Percentiles rank a stretch among this genome's conserved stretches.
These are phyloP conservation scores for Lissocephala sabroskyi DNA, from an alignment of 2,888 invertebrate species.

Conservation along the genomic window DNA sequence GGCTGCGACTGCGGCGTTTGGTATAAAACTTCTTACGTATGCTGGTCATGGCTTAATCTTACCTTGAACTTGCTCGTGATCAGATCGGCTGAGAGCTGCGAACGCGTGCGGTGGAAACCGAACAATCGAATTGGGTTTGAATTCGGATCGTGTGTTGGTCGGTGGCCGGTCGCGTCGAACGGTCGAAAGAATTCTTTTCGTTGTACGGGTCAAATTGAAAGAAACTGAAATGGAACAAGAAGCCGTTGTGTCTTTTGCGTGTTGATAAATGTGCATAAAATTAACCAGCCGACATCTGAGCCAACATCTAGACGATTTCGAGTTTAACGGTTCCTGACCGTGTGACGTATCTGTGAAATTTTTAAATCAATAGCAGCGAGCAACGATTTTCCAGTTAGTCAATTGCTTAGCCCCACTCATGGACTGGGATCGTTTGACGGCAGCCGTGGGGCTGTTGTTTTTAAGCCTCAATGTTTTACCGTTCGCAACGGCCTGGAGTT, in stretches of 20 bases:
- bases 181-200: not conserved
- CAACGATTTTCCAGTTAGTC: not conserved
- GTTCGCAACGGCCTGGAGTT: conserved; percentile 39
- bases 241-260: conserved; percentile 48
- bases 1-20: conserved; percentile 22
- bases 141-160: not conserved
- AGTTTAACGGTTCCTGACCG: conserved; percentile 22
- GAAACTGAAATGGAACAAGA: conserved; percentile 51
- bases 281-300: no score
- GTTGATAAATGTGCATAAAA: conserved; percentile 44
- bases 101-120: no score
- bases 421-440: conserved; percentile 38
- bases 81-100: conserved; percentile 28
- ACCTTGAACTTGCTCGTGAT: conserved; percentile 72
- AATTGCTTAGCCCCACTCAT: conserved; percentile 18
- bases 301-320: conserved; percentile 12
- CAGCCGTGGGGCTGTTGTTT: conserved; percentile 23
- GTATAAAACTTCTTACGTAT: conserved; percentile 72
- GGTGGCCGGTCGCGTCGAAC: no score
- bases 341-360: conserved; percentile 3
- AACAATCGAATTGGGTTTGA: not conserved
- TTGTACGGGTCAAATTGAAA: no score
- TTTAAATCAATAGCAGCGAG: not conserved
- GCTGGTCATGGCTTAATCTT: conserved; percentile 71
- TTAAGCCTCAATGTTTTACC: conserved; percentile 27